Evolutionary conservation across 2,888 invertebrate species (phyloP), one percentile per base, ranked within the genome.

Genomic region (Erynnis tages): DNA sequence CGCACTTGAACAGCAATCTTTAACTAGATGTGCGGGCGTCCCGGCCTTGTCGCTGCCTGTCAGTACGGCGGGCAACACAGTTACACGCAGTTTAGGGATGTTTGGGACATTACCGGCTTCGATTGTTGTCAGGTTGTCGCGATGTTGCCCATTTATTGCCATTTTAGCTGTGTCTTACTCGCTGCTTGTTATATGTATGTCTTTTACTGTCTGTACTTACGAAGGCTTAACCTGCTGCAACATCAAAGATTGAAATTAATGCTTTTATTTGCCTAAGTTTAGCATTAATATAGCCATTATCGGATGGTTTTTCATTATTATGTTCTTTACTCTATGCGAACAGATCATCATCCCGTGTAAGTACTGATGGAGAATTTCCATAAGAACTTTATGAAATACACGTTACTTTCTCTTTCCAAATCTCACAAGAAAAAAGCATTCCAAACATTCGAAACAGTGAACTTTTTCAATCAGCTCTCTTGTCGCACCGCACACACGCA

Each of bases 21-120:
- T 67, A 73, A 58, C 69, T 63, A 67, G 66, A 71, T 68, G 71
- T 69, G 68, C 67, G 67, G 63, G 57, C 61, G 55, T 53, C 56
- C 34, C 10, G 37, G 29, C 53, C 47, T 48, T 48, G 48, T 48
- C 48, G 38, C 38, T 37, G 47, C 25, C 38, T 41, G 49, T 49
- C 34, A 48, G 50, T 43, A 38, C 19, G 37, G 48, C 32, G 23
- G 23, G 40, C 48, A 64, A 59, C 63, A 62, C 63, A 66, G 61
- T 66, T 61, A 67, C 69, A 69, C 63, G 57, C 67, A 66, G 64
- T 64, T 56, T 58, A 49, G 41, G 41, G 49, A 41, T 49, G 49
- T 48, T 11, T 13, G 6, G 35, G 27, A 43, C 43, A 50, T 50
- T 50, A 50, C 50, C 43, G 35, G 27, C 50, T 43, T 43, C 27